Evolutionary conservation across 2,113 vertebrate species (phyloP).

Genomic region (Prunella fulvescens): DNA sequence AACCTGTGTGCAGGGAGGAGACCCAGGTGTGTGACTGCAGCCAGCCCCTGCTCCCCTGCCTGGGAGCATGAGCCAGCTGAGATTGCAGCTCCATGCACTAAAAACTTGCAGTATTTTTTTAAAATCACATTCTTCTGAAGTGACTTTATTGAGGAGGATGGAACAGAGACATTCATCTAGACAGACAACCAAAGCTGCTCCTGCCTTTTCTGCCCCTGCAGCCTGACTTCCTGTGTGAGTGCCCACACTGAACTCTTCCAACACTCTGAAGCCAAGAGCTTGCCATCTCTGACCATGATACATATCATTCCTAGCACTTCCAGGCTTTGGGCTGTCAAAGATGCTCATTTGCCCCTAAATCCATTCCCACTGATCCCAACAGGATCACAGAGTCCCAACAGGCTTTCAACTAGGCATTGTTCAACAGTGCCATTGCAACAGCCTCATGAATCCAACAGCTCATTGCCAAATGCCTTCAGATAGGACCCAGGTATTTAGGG

Average conservation of each 20-base stretch:
- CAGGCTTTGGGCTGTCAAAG: neutral
- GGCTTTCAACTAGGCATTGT: neutral
- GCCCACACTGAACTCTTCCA: neutral
- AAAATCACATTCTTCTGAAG: neutral
- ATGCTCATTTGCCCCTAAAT: neutral
- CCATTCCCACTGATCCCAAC: neutral
- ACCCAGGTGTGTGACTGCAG: neutral
- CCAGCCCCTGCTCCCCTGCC: neutral
- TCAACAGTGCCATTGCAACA: neutral
- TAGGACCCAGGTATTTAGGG: neutral
- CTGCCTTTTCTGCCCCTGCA: neutral
- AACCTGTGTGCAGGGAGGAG: neutral
- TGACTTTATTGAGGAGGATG: neutral
- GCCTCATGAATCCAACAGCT: neutral
- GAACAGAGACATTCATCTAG: neutral
- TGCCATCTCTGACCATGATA: neutral
- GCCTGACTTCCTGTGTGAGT: neutral
- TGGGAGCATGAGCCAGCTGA: rapidly evolving
- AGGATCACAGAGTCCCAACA: neutral
- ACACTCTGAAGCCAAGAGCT: neutral
- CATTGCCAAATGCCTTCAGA: neutral
- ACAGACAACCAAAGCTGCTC: neutral
- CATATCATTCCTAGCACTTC: neutral
- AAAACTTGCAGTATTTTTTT: neutral
- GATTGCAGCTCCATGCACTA: neutral